phyloP scores from a whole-genome alignment of 2,888 invertebrate genomes.

The Halocaridina rubra region DNA sequence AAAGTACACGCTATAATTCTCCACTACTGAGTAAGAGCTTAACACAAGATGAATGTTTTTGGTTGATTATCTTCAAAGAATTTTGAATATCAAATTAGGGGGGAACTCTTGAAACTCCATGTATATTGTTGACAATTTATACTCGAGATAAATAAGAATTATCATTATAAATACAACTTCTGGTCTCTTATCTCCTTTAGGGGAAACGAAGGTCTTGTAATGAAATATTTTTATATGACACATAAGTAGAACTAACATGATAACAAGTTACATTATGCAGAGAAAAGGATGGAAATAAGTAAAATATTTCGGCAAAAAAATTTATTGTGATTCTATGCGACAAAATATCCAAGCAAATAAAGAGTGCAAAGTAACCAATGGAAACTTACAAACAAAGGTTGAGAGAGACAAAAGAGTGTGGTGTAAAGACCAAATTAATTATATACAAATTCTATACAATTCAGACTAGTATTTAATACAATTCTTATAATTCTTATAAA shows the following conservation, averaged over 20 bases:
- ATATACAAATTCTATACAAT: slow-evolving; percentile 15
- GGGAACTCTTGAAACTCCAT: no score
- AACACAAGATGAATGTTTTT: no score
- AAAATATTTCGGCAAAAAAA: not conserved
- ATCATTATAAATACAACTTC: not conserved
- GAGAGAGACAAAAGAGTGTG: not conserved
- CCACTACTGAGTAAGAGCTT: no score
- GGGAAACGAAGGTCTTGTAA: not conserved
- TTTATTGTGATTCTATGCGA: slow-evolving; percentile 31
- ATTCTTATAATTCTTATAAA: slow-evolving; percentile 16
- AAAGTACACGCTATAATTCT: no score
- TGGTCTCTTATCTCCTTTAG: not conserved
- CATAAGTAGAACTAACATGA: not conserved
- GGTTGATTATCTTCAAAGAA: no score
- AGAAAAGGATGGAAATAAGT: not conserved
- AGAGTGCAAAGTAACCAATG: not conserved
- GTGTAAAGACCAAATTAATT: slow-evolving; percentile 5
- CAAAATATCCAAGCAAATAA: slow-evolving; percentile 27
- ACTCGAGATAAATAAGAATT: no score
- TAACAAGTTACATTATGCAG: not conserved
- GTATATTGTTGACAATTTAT: not conserved
- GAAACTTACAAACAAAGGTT: not conserved
- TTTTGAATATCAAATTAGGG: no score
- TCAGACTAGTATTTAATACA: slow-evolving; percentile 38
- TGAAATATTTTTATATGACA: not conserved